Evolutionary conservation across 2,888 invertebrate genomes (phyloP).

Genomic region (Augiades crinisus): DNA sequence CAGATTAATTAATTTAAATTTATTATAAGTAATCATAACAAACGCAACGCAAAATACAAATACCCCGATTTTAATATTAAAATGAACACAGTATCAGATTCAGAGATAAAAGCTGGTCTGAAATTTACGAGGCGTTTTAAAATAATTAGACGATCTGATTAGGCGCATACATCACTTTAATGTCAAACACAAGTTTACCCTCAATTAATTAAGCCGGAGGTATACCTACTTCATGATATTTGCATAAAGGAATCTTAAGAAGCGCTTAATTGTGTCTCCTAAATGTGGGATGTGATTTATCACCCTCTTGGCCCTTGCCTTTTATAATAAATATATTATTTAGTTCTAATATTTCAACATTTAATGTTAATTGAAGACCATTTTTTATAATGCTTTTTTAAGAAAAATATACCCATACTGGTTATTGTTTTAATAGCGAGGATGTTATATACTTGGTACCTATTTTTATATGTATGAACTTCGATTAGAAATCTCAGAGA

Average conservation of each 20-base stretch:
- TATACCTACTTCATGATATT: slow-evolving; percentile 64
- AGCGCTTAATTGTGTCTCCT: slow-evolving; percentile 58
- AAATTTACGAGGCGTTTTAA: slow-evolving; percentile 58
- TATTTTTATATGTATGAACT: no score
- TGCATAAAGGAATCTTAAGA: slow-evolving; percentile 73
- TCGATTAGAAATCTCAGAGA: no score
- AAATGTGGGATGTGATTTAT: slow-evolving; percentile 60
- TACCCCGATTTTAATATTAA: neutral
- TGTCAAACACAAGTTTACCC: slow-evolving; percentile 59
- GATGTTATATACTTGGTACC: no score
- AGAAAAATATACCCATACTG: no score
- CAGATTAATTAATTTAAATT: no score
- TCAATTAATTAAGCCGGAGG: slow-evolving; percentile 63
- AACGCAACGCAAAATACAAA: neutral
- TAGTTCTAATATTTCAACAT: slow-evolving; percentile 33
- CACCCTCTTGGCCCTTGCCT: slow-evolving; percentile 39
- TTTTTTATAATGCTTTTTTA: no score
- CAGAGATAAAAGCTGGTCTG: slow-evolving; percentile 37
- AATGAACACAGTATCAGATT: slow-evolving; percentile 37
- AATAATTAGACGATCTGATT: slow-evolving; percentile 67
- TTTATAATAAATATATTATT: slow-evolving; percentile 66
- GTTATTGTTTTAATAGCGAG: no score
- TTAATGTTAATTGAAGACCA: no score
- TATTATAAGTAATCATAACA: no score
- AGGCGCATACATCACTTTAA: slow-evolving; percentile 67